Base-by-base conservation (phyloP, 2,888 invertebrate species). In the Terebella lapidaria region DNA sequence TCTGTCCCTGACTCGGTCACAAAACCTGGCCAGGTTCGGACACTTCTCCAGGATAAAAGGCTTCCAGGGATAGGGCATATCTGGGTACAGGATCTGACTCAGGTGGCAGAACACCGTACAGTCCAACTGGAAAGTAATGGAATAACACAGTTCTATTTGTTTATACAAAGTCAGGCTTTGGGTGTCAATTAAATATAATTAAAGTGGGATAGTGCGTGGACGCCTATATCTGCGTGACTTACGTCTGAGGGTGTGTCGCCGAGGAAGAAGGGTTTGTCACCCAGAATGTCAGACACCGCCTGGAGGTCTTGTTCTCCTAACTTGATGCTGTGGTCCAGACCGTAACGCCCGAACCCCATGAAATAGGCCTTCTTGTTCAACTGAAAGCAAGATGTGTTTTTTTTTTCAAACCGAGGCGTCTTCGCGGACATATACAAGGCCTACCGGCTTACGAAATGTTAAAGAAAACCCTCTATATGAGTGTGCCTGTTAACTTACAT, bases 231-330 rank as follows among this genome's bases (percentile, higher is more conserved):
- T n/a, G n/a, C n/a, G n/a, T n/a, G n/a, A 24, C 87, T 87, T 82
- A 92, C 92, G 77, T 88, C 87, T 70, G 93, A 91, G 30, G 94
- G 94, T 77, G 93, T 92, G 79, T 94, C 92, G 57, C 96, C 95
- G 77, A 94, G 94, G 86, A 95, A 92, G 86, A 91, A 96, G 42
- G 91, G 91, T 82, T 93, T 93, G 79, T 92, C 91, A 59, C 90
- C 90, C 64, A 96, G 86, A 84, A 91, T 87, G 74, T 92, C 90
- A 63, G 92, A 92, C 57, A 96, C 87, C 55, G 92, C 93, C 79
- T 90, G 89, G 70, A 96, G 84, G 82, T 96, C 96, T 73, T 89
- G 88, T 81, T 90, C 89, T 67, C 94, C 95, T 72, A 94, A 90
- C 80, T 91, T 89, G 74, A 90, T 86, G 76, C 94, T 91, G 82